Base-by-base conservation (phyloP, 37 sponge, comb jelly and placozoan genomes). In the Cliona cf. orientalis region DNA sequence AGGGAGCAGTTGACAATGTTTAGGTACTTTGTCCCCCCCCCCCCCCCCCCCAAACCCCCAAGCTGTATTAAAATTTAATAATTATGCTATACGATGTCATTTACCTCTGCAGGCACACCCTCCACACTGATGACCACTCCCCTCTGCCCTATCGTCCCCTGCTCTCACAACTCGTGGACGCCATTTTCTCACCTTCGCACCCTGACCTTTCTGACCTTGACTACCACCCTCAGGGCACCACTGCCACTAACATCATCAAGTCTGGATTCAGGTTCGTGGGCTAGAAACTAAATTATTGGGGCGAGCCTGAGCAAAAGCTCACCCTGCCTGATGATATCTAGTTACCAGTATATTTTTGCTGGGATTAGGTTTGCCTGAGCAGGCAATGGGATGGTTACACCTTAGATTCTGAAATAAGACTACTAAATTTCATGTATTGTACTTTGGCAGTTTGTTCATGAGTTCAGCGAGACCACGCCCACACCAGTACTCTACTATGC, bases 381-480 rank as follows among this genome's bases (percentile, higher is more conserved):
- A n/a, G n/a, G n/a, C n/a, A n/a, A n/a, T n/a, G n/a, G n/a, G n/a
- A n/a, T n/a, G n/a, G n/a, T n/a, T n/a, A n/a, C n/a, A n/a, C n/a
- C n/a, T n/a, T n/a, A n/a, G n/a, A n/a, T n/a, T n/a, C n/a, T n/a
- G n/a, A n/a, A n/a, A n/a, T n/a, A n/a, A n/a, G n/a, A n/a, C n/a
- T n/a, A n/a, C 32, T 21, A 42, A 12, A 67, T 45, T 3, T 6
- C 25, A 36, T 67, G 25, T 66, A 29, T 31, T 36, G 31, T n/a
- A 5, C 37, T 67, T 71, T 1, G 34, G 29, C 67, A 92, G 92
- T 81, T 58, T 92, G 36, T 92, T 92, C 65, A 86, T 87, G 92
- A 83, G 89, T 38, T 84, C 85, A 32, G 80, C 80, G 12, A 35
- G 63, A 12, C 89, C 92, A 37, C 66, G 80, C 7, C 92, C 92